Evolutionary conservation across 2,797 vertebrate genomes (phyloP), one percentile per base, ranked within the genome.

Genomic region (Silurus lanzhouensis): DNA sequence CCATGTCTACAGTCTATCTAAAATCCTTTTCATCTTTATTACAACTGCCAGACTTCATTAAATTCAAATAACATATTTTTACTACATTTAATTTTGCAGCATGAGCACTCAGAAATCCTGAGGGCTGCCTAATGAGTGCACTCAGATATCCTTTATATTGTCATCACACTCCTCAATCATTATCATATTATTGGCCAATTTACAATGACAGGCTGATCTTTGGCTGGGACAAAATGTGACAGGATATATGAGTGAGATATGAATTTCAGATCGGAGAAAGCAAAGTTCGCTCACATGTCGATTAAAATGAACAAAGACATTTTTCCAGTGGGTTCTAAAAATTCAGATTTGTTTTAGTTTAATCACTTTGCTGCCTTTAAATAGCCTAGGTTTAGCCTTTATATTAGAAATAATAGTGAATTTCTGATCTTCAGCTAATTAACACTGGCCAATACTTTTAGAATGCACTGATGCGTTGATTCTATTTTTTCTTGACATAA

Each of bases 261-360:
- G 22, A 17, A 63, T 55, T 58, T 44, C 22, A 71, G 60, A 79
- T 76, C 3, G 5, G 55, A 48, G 27, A 83, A 38, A 27, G 3
- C 6, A 4, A 25, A 14, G 74, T 77, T 0, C 60, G 68, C 66
- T 70, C 71, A 17, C 25, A 79, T 77, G 88, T 86, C 46, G 76
- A 81, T 85, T 86, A 72, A 83, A 84, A 85, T 5, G 5, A 86
- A 74, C 31, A 48, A 7, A 82, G 71, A 82, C 85, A 57, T 70
- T 85, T 84, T 85, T 75, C 77, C 44, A 8, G 80, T 63, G 52
- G 81, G 38, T 61, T 72, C 60, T 74, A 71, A 86, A 78, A 44
- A 61, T 77, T 82, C 66, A 83, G 55, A 80, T 75, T 75, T 6
- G 10, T 38, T 61, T 77, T 44, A 60, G 63, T 85, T 84, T 78